A percentile compares a stretch with the other conserved stretches of the same genome.
Evolutionary conservation across 2,888 invertebrate genomes (phyloP).

Genomic region (Blastobasis lacticolella): DNA sequence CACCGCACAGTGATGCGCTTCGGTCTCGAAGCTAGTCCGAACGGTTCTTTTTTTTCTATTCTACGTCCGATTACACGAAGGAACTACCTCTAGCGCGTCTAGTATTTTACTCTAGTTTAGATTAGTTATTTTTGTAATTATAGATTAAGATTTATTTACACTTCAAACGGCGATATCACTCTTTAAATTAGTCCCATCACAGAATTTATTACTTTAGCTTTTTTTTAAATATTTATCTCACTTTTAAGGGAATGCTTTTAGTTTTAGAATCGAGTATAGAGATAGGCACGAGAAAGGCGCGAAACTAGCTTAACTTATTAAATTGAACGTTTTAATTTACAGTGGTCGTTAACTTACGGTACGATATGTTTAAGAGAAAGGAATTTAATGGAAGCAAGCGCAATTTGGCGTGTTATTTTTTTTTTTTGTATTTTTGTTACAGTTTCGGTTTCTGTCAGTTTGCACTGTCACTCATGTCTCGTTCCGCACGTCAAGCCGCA

Average conservation of each 20-base stretch:
- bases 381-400: slow-evolving; percentile 68
- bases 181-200: slow-evolving; percentile 53
- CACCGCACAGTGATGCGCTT: slow-evolving; percentile 16
- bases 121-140: slow-evolving; percentile 11
- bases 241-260: slow-evolving; percentile 43
- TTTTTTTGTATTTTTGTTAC: slow-evolving; percentile 20
- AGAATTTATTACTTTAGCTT: slow-evolving; percentile 43
- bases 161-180: slow-evolving; percentile 45
- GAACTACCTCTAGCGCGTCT: slow-evolving; percentile 41
- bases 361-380: slow-evolving; percentile 65
- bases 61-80: slow-evolving; percentile 17
- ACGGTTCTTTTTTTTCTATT: slow-evolving; percentile 12
- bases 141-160: slow-evolving; percentile 38
- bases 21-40: neutral
- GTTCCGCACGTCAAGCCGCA: slow-evolving; percentile 66
- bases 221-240: slow-evolving; percentile 27
- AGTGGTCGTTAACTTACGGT: slow-evolving; percentile 53
- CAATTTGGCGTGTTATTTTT: slow-evolving; percentile 60
- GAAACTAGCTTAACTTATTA: slow-evolving; percentile 48
- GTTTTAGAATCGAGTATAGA: slow-evolving; percentile 52
- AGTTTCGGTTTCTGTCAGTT: slow-evolving; percentile 18
- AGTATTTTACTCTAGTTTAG: slow-evolving; percentile 17
- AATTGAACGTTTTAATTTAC: slow-evolving; percentile 37
- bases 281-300: slow-evolving; percentile 71
- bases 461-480: slow-evolving; percentile 55